Base-by-base conservation (phyloP, 2,888 invertebrate genomes). In the Clunio marinus region DNA sequence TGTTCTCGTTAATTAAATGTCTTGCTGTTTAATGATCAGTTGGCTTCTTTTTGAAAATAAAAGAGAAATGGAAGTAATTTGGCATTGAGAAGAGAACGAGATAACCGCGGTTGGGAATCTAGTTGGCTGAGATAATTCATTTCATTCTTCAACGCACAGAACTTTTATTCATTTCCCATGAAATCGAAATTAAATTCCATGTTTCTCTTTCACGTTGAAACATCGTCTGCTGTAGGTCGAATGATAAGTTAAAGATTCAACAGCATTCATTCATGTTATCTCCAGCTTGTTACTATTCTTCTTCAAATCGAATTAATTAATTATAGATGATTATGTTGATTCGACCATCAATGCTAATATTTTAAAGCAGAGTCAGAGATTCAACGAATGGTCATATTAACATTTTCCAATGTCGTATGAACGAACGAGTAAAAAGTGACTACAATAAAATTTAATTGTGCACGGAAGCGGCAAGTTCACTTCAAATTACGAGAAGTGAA, bases 1-100 rank as follows among this genome's bases (percentile, higher is more conserved):
- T n/a, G 20, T 13, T 17, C 51, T 51, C 51, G 51, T 51, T 51
- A 51, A 51, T 51, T 17, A 51, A 51, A 51, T 51, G 51, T 22
- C 22, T 51, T 22, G 51, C 20, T 22, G 22, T 22, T 7, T 51
- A 51, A 51, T 22, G 51, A 51, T 5, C 51, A 7, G 5, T 51
- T 13, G 17, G 3, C n/a, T 51, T 41, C n/a, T 41, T 22, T 22
- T 51, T 13, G n/a, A n/a, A n/a, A n/a, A n/a, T n/a, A n/a, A n/a
- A n/a, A n/a, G n/a, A 22, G 51, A 51, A 51, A 22, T 51, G 20
- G 51, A 22, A 51, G 22, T 17, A 20, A 22, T 22, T 51, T 17
- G 7, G 4, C 20, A 51, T 20, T 51, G 7, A 22, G 51, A 51
- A n/a, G 5, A 7, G 7, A 41, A 2, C 41, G 41, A 41, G 2